Conservation (phyloP, 2,797 vertebrate species). For the Emydoidea blandingii region DNA sequence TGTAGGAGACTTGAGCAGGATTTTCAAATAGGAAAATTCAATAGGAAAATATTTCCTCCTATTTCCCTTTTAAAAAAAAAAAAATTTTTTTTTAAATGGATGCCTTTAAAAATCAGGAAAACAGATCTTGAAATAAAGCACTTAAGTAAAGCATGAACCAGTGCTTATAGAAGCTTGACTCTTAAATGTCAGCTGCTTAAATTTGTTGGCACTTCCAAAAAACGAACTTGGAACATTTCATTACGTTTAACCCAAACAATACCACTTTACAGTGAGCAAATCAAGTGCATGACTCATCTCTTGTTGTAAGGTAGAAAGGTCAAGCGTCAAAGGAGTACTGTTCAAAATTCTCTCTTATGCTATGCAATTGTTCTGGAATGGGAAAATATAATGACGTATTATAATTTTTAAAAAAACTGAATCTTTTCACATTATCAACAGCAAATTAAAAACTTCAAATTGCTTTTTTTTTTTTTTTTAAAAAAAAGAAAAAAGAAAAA, state of each 20-base stretch:
- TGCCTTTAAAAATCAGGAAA: background rate
- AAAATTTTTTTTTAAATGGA: too few relatives aligned
- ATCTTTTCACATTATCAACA: background rate
- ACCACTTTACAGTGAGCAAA: fast-evolving
- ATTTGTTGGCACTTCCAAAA: background rate
- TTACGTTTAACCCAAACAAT: background rate
- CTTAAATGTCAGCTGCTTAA: background rate
- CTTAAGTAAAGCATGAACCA: background rate
- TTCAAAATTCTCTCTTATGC: background rate
- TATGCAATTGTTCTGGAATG: too few relatives aligned
- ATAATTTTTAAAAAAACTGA: too few relatives aligned
- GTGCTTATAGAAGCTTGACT: too few relatives aligned
- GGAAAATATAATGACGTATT: too few relatives aligned
- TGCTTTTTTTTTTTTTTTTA: too few relatives aligned
- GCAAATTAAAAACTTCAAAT: too few relatives aligned
- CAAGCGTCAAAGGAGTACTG: background rate
- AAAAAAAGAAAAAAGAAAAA: too few relatives aligned
- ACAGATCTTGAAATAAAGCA: background rate
- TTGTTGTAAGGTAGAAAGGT: background rate
- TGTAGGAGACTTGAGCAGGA: too few relatives aligned
- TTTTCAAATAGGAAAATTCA: too few relatives aligned
- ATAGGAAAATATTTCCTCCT: too few relatives aligned
- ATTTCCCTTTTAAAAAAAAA: too few relatives aligned
- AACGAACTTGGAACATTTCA: background rate
- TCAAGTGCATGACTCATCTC: background rate